Evolutionary conservation across 2,888 invertebrate genomes (phyloP).

Genomic region (Temnothorax ravouxi): DNA sequence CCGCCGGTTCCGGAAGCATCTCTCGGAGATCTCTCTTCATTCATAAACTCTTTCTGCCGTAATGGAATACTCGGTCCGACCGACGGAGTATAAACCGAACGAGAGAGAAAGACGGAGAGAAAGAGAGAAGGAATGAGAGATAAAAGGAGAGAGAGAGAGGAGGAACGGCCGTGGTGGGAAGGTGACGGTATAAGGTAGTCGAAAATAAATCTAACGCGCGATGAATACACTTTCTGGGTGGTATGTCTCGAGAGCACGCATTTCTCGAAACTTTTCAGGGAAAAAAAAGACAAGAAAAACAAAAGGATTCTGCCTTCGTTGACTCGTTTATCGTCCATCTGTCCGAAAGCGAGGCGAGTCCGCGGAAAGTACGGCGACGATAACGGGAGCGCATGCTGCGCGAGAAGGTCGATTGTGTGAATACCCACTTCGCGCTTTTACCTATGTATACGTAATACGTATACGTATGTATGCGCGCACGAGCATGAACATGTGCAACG

Average conservation of each 20-base stretch:
- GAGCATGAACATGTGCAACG: slow-evolving; percentile 52
- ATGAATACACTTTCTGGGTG: slow-evolving; percentile 39
- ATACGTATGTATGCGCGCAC: slow-evolving; percentile 6
- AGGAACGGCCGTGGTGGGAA: slow-evolving; percentile 3
- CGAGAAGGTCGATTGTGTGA: slow-evolving; percentile 55
- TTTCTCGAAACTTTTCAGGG: neutral
- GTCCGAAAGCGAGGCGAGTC: slow-evolving; percentile 67
- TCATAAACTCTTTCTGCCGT: slow-evolving; percentile 74
- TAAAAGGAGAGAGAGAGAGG: neutral
- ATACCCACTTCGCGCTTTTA: slow-evolving; percentile 9
- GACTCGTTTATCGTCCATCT: slow-evolving; percentile 73
- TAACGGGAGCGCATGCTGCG: slow-evolving; percentile 64
- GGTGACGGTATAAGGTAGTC: slow-evolving; percentile 22
- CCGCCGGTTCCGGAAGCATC: slow-evolving; percentile 55
- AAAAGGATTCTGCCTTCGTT: slow-evolving; percentile 65
- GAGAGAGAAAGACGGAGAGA: neutral
- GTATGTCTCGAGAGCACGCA: neutral
- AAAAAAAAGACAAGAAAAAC: neutral
- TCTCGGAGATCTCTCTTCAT: slow-evolving; percentile 70
- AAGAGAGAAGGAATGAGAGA: neutral
- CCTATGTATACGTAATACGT: neutral
- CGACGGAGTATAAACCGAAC: slow-evolving; percentile 59
- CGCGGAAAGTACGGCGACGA: slow-evolving; percentile 59
- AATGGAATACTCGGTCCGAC: slow-evolving; percentile 63
- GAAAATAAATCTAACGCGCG: slow-evolving; percentile 67